Evolutionary conservation across 2,888 invertebrate species (phyloP).

Genomic region (Melanotus villosus): DNA sequence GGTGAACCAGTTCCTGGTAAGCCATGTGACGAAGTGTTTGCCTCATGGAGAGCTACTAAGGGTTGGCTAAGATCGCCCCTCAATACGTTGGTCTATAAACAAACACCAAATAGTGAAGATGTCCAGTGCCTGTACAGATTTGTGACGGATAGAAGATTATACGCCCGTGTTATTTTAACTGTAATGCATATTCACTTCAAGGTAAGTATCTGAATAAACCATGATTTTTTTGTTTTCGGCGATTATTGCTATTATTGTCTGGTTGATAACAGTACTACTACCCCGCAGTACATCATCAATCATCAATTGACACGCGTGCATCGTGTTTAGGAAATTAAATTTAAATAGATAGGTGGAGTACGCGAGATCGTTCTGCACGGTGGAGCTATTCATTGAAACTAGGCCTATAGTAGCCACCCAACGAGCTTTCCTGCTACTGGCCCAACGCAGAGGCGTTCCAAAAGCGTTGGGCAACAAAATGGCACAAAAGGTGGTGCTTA

Average conservation of each 20-base stretch:
- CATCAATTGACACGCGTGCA: no score
- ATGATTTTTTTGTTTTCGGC: neutral
- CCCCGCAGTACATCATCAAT: no score
- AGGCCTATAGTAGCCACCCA: no score
- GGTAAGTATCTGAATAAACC: constrained; percentile 62
- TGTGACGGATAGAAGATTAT: constrained; percentile 85
- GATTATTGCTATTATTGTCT: neutral
- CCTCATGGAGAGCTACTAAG: constrained; percentile 85
- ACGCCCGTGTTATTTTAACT: constrained; percentile 85
- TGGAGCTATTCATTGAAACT: no score
- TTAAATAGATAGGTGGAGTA: no score
- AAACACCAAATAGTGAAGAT: constrained; percentile 79
- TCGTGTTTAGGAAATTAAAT: no score
- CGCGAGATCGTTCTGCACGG: no score
- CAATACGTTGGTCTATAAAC: constrained; percentile 90
- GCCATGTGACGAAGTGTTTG: constrained; percentile 89
- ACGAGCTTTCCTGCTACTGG: no score
- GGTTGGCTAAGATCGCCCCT: constrained; percentile 87
- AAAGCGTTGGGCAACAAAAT: no score
- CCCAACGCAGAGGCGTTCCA: no score
- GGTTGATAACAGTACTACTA: no score
- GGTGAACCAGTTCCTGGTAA: constrained; percentile 87
- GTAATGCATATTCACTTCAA: constrained; percentile 87
- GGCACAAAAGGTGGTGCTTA: no score
- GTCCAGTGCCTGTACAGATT: constrained; percentile 88